Evolutionary conservation across 2,797 vertebrate genomes (phyloP), one percentile per base, ranked within the genome.

Genomic region (Platyrinchus mystaceus): DNA sequence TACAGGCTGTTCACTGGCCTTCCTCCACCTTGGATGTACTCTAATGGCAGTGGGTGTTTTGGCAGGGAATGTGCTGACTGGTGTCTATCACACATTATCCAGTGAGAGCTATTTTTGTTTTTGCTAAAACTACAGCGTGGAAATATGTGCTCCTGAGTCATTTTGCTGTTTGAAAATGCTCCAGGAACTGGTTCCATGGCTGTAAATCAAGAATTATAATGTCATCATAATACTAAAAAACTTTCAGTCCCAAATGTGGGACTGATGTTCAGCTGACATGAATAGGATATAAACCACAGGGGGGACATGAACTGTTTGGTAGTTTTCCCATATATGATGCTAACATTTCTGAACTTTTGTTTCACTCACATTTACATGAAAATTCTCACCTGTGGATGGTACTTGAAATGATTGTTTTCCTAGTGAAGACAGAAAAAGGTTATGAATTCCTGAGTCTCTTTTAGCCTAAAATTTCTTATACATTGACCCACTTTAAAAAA

Each of bases 81-180:
- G 32, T 85, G 78, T 92, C 93, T 93, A 84, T 73, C 49, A 68
- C 37, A 44, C 16, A 14, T 34, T 41, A 77, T 49, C 53, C 78
- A 84, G 28, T 32, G 87, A 84, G 56, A 91, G 62, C 27, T 85
- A 32, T 80, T 82, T 96, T 89, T 80, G 44, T 50, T 84, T 73
- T 66, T 91, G 64, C 36, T 87, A 73, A 83, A 92, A 63, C 39
- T 87, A 26, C 58, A 87, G 82, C 30, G 77, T 70, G 78, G 89
- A 74, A 92, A 89, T 76, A 92, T 7, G 19, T 60, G 49, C 34
- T 63, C 18, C 15, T 60, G 78, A 93, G 70, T 93, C 16, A 74
- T 87, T 94, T 82, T 85, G 16, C 60, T 80, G 32, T 78, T 94
- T 94, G 76, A 94, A 91, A 88, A 78, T 50, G 27, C 43, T 94